Evolutionary conservation across 1,140 invertebrate genomes (phyloP).

Genomic region (Cydia strobilella): DNA sequence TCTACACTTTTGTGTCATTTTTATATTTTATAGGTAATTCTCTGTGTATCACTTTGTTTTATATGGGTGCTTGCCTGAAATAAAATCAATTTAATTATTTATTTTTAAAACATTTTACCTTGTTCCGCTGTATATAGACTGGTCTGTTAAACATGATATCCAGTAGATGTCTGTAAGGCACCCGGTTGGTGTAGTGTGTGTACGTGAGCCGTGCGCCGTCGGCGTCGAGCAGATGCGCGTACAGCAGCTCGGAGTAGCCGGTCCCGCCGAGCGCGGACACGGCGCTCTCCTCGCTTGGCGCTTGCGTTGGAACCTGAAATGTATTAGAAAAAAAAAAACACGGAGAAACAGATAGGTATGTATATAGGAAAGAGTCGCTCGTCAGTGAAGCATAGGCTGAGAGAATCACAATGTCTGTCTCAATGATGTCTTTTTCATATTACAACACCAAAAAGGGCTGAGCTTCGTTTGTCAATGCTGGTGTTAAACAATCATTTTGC

Average conservation of each 20-base stretch:
- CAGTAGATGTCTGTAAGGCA: conserved; percentile 83
- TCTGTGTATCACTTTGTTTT: no score
- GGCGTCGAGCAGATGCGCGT: conserved; percentile 88
- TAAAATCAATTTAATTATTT: no score
- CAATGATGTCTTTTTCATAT: conserved; percentile 81
- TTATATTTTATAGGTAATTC: no score
- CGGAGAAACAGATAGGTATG: conserved; percentile 76
- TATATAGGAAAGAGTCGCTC: conserved; percentile 47
- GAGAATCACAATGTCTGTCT: conserved; percentile 59
- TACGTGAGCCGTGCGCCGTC: conserved; percentile 88
- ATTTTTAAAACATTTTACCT: no score
- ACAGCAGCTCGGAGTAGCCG: conserved; percentile 87
- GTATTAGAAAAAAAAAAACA: no score
- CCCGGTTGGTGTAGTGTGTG: conserved; percentile 88
- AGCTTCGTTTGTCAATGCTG: no score
- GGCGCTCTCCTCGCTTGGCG: conserved; percentile 77
- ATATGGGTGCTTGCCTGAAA: no score
- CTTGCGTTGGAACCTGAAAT: conserved; percentile 82
- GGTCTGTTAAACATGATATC: conserved; percentile 90
- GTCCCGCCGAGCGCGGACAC: conserved; percentile 39
- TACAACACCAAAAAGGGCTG: conserved; percentile 82
- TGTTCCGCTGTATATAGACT: conserved; percentile 87
- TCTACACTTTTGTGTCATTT: no score
- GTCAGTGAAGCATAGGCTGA: no score
- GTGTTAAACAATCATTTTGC: no score